Evolutionary conservation across 2,888 invertebrate genomes (phyloP), one percentile per base, ranked within the genome.

Genomic region (Erebia epiphron): DNA sequence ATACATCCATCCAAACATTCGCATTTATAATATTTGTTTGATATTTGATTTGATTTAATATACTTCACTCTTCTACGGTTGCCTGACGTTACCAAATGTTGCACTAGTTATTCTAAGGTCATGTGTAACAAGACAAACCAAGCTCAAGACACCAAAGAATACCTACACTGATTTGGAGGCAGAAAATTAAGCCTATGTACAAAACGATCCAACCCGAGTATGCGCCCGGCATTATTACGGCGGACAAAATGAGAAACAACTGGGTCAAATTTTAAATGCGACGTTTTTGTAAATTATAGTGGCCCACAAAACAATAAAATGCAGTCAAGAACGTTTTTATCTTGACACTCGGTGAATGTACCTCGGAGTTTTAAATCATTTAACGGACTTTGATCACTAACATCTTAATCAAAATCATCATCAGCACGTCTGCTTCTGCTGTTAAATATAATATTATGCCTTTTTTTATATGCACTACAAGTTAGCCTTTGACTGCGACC

Each of bases 251-350:
- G 41, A 1, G 16, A 64, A 35, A 64, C 54, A 64, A 64, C 64
- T 54, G 54, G 64, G 64, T 64, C 64, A 64, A 64, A 35, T 54
- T 64, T 64, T 64, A 54, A 62, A 64, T 54, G 16, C 54, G 64
- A 52, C 52, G 62, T 62, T 46, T 13, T 21, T 46, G 62, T 16
- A 18, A 52, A 64, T 64, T 35, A 13, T 62, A 14, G 18, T 49
- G 62, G 49, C 49, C 46, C 13, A 57, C 46, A 13, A 50, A 63
- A 63, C 21, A 50, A 63, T 49, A 26, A 50, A 49, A 63, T 49
- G 61, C 16, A 43, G 43, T 43, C 41, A 4, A 63, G 2, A 16
- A 13, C n/a, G 14, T 21, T 49, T 3, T 21, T 63, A 4, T 49
- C 62, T 26, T 46, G 21, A 26, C 46, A 49, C 21, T 14, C 26